Conservation (phyloP, 1,140 invertebrate genomes). For the Hypothenemus hampei region DNA sequence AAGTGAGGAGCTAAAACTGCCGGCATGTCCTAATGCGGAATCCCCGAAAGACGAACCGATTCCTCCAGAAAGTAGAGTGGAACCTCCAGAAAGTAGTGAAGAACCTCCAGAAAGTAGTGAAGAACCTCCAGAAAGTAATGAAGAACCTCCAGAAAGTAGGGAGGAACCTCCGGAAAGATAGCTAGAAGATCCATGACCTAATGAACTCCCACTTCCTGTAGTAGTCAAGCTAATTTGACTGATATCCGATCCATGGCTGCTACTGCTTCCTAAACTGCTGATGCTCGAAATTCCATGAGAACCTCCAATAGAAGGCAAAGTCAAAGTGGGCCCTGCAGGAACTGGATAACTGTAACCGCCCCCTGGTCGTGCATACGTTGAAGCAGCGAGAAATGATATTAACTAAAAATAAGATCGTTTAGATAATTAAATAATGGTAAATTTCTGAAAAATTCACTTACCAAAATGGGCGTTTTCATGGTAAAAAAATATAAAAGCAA, state of each 20-base stretch:
- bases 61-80: not conserved
- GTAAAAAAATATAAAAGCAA: not conserved
- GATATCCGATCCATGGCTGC: conserved; percentile 7
- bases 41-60: not conserved
- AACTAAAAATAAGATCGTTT: too few species aligned
- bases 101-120: not conserved
- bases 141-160: not conserved
- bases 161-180: not conserved
- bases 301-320: conserved; percentile 24
- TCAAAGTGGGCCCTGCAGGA: conserved; percentile 13
- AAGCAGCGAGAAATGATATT: conserved; percentile 3
- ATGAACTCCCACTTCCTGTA: not conserved
- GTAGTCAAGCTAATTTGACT: conserved; percentile 16
- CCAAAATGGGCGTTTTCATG: conserved; percentile 8
- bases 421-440: too few species aligned
- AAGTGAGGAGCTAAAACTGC: too few species aligned
- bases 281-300: conserved; percentile 22
- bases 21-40: not conserved
- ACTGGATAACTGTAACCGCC: conserved; percentile 26
- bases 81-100: not conserved
- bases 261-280: not conserved
- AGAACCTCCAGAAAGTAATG: not conserved
- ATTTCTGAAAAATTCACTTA: too few species aligned
- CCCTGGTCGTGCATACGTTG: conserved; percentile 17
- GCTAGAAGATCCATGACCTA: not conserved